Evolutionary conservation across 2,888 invertebrate species (phyloP).

Genomic region (Dexiosoma caninum): DNA sequence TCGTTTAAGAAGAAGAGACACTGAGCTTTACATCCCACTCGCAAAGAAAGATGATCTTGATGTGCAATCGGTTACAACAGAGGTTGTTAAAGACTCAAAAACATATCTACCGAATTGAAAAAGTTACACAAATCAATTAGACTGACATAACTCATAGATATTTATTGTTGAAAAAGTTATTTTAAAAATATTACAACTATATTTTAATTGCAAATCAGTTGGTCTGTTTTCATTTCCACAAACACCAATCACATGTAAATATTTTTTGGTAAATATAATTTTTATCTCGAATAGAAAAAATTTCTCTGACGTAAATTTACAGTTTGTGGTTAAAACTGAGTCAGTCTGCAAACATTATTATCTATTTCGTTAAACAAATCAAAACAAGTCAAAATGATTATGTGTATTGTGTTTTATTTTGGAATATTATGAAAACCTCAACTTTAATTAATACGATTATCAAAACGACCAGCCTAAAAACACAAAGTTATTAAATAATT

Average conservation of each 20-base stretch:
- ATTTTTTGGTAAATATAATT: neutral
- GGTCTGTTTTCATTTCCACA: neutral
- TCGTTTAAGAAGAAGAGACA: too few relatives aligned
- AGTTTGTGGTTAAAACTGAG: slow-evolving; percentile 27
- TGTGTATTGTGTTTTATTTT: slow-evolving; percentile 18
- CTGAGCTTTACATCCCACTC: too few relatives aligned
- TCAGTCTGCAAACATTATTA: slow-evolving; percentile 12
- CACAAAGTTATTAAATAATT: neutral
- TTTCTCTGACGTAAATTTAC: neutral
- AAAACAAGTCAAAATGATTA: neutral
- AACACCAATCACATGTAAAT: neutral
- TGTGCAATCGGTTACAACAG: too few relatives aligned
- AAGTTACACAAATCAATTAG: too few relatives aligned
- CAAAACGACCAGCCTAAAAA: neutral
- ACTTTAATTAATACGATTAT: slow-evolving; percentile 33
- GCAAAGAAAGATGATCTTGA: too few relatives aligned
- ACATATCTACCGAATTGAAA: too few relatives aligned
- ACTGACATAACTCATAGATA: too few relatives aligned
- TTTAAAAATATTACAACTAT: too few relatives aligned
- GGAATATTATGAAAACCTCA: slow-evolving; percentile 29
- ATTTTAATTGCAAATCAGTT: neutral
- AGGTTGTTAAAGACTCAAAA: too few relatives aligned
- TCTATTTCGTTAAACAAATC: slow-evolving; percentile 21
- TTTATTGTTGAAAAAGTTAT: too few relatives aligned
- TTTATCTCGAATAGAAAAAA: neutral